Base-by-base conservation (phyloP, 2,888 invertebrate genomes). In the Silvanus unidentatus region DNA sequence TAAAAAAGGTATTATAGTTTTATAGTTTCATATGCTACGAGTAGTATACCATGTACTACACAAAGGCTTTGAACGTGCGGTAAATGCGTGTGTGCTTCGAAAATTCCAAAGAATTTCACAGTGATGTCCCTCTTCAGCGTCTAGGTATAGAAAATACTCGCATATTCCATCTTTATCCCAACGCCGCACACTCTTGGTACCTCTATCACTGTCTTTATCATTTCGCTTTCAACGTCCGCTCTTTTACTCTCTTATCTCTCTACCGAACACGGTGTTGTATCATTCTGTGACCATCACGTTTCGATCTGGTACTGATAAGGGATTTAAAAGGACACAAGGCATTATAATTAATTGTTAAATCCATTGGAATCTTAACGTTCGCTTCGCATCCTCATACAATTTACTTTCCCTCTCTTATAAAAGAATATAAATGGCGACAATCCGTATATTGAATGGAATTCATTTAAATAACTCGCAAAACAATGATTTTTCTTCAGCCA, bases 291-390 rank as follows among this genome's bases (percentile, higher is more conserved):
- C 41, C 39, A 42, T 42, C 42, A 16, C 39, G 27, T 35, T 39
- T 42, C 44, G 48, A 50, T 51, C 32, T 38, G 44, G 30, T 42
- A 16, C 42, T 38, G 49, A 52, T 52, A 52, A 46, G 41, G 43
- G 39, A 45, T n/a, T 32, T 22, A 34, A 44, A 50, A 45, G 42
- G 48, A 45, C 45, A 41, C 43, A 44, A 43, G 53, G 53, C 50
- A 53, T 53, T 53, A 50, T 53, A 50, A 50, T 53, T 50, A 53
- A 53, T 52, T 52, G 48, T 41, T 30, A 27, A 40, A 29, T 48
- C 40, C 36, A 36, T 42, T 27, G 40, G 43, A 48, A 38, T 45
- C 22, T 22, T 22, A 3, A 22, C 22, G 22, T 22, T 22, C 30
- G 51, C 48, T 44, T 49, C 48, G 42, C 38, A 48, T 37, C 36